phyloP scores from a whole-genome alignment of 2,113 vertebrate genomes.

The Tylochromis polylepis region DNA sequence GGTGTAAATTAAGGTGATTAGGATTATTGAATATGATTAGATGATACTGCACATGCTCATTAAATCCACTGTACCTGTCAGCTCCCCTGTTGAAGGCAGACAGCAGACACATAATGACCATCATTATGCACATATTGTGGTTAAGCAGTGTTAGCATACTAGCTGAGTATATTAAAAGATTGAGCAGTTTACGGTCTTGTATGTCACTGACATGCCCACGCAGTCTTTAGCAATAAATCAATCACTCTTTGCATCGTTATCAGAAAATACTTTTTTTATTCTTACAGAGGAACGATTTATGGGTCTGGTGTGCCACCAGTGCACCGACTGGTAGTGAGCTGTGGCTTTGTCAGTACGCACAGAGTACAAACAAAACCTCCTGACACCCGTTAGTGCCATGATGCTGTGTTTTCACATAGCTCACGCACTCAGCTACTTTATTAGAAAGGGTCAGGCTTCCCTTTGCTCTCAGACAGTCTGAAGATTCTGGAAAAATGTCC shows the following conservation, averaged over 20 bases:
- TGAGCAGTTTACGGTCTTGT: not conserved
- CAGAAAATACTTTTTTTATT: not conserved
- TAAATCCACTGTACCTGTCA: conserved; percentile 50
- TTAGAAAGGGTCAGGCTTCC: not conserved
- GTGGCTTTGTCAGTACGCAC: not conserved
- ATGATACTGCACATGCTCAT: not conserved
- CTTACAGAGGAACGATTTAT: not conserved
- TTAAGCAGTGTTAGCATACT: not conserved
- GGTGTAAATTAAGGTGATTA: not conserved
- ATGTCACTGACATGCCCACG: rapidly evolving
- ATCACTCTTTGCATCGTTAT: not conserved
- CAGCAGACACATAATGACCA: conserved; percentile 7
- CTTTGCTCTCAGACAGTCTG: not conserved
- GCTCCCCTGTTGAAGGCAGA: conserved; percentile 47
- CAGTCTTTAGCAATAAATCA: not conserved
- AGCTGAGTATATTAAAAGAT: not conserved
- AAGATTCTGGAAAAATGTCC: not conserved
- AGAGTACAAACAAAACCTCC: not conserved
- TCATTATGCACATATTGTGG: not conserved
- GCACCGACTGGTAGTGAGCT: not conserved
- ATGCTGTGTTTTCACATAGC: not conserved
- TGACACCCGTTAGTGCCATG: rapidly evolving
- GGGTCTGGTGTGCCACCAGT: not conserved
- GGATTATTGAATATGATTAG: conserved; percentile 6
- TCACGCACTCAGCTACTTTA: not conserved